phyloP scores from a whole-genome alignment of 2,797 vertebrate species.

The Gallinago stenura region DNA sequence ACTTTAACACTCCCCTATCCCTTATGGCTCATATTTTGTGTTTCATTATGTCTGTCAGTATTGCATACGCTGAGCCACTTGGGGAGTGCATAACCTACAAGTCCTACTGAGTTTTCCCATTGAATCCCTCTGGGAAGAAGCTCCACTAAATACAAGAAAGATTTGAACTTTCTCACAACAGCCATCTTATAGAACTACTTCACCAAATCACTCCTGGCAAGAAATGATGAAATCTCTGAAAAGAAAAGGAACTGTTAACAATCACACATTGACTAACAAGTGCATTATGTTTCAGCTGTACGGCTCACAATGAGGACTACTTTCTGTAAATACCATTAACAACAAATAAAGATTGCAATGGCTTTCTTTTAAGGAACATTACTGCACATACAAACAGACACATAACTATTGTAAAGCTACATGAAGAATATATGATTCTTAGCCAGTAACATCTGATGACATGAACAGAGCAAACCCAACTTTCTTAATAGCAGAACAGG shows the following conservation, averaged over 20 bases:
- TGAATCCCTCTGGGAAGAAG: not conserved
- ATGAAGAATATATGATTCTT: not conserved
- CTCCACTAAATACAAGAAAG: not conserved
- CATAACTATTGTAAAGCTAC: not conserved
- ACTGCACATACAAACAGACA: accelerated
- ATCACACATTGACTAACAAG: not conserved
- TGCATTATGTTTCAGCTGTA: not conserved
- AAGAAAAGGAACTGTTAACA: not conserved
- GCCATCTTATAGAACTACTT: not conserved
- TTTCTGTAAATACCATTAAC: not conserved
- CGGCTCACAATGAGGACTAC: not conserved
- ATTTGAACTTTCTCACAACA: not conserved
- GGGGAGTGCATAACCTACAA: not conserved
- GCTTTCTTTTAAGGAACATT: not conserved
- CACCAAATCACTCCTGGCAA: not conserved
- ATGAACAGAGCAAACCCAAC: not conserved
- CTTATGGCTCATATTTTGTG: not conserved
- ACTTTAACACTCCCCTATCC: not conserved
- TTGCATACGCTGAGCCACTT: not conserved
- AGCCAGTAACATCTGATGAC: not conserved
- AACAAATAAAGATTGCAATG: not conserved
- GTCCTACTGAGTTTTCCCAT: not conserved
- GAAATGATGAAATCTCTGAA: not conserved
- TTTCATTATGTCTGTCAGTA: not conserved
- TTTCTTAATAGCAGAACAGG: not conserved